These are phyloP conservation scores for Trissolcus brochymenae DNA, from an alignment of 2,888 invertebrate species.

Conservation along the genomic window DNA sequence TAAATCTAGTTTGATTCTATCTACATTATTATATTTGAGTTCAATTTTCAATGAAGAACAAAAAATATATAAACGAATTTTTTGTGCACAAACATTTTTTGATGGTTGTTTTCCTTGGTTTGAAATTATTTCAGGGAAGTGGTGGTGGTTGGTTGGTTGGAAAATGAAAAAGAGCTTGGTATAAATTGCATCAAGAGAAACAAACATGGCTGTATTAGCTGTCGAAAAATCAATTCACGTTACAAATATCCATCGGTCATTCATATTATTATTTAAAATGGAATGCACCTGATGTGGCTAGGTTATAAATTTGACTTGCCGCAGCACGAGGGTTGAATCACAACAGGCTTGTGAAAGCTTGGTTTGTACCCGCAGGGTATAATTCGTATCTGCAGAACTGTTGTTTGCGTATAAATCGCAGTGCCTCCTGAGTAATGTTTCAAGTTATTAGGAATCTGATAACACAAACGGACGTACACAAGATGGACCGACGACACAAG, in stretches of 20 bases:
- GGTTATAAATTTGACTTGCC: conserved; percentile 56
- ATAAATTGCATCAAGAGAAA: too few relatives aligned
- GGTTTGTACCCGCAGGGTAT: conserved; percentile 52
- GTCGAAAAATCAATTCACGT: conserved; percentile 30
- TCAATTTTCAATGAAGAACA: too few relatives aligned
- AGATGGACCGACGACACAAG: conserved; percentile 56
- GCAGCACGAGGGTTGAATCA: conserved; percentile 57
- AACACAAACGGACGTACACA: conserved; percentile 58
- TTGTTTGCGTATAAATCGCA: conserved; percentile 60
- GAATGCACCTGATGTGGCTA: conserved; percentile 52
- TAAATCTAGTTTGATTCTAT: too few relatives aligned
- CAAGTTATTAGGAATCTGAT: conserved; percentile 69
- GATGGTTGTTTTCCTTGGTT: too few relatives aligned
- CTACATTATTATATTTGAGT: too few relatives aligned
- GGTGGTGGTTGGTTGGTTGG: too few relatives aligned
- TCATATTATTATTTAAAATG: conserved; percentile 21
- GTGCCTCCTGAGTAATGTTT: conserved; percentile 57
- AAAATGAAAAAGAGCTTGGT: too few relatives aligned
- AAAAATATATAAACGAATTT: too few relatives aligned
- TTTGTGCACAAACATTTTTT: too few relatives aligned
- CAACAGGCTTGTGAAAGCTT: conserved; percentile 59
- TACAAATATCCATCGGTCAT: conserved; percentile 39
- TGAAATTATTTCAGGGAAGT: too few relatives aligned
- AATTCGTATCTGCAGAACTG: conserved; percentile 57
- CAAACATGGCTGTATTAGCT: background rate